Conservation (phyloP, 2,113 vertebrate genomes). For the Corapipo altera region DNA sequence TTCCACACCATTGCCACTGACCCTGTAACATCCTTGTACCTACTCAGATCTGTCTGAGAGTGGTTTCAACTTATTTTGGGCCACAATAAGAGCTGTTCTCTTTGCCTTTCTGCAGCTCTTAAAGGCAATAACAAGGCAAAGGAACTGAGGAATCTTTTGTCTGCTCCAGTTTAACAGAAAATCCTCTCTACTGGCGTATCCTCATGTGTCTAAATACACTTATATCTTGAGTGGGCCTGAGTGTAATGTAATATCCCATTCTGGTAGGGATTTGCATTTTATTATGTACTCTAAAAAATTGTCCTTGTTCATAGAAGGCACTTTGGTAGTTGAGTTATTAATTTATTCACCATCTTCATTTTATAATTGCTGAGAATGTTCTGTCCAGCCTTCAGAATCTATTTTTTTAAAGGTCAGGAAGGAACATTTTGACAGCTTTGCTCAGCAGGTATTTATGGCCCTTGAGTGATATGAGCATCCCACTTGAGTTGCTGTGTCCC, state of each 20-base stretch:
- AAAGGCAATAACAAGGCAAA: background rate
- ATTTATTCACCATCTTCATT: background rate
- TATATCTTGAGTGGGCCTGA: background rate
- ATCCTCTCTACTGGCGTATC: background rate
- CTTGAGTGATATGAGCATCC: background rate
- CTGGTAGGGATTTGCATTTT: background rate
- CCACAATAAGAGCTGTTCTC: background rate
- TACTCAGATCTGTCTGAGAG: background rate
- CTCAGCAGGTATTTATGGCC: background rate
- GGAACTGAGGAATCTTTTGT: background rate
- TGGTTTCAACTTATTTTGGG: background rate
- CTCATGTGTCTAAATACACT: background rate
- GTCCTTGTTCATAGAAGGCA: background rate
- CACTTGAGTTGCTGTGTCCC: background rate
- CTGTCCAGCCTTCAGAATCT: background rate
- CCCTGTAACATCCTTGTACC: background rate
- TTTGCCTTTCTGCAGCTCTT: background rate
- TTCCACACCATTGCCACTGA: background rate
- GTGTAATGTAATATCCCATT: background rate
- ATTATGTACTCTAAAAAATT: background rate
- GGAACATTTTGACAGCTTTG: background rate
- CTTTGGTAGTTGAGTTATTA: background rate
- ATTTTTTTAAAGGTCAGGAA: background rate
- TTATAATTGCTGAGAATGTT: background rate
- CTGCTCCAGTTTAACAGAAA: background rate